Evolutionary conservation across 2,113 vertebrate genomes (phyloP).

Genomic region (Zosterops pallidus): DNA sequence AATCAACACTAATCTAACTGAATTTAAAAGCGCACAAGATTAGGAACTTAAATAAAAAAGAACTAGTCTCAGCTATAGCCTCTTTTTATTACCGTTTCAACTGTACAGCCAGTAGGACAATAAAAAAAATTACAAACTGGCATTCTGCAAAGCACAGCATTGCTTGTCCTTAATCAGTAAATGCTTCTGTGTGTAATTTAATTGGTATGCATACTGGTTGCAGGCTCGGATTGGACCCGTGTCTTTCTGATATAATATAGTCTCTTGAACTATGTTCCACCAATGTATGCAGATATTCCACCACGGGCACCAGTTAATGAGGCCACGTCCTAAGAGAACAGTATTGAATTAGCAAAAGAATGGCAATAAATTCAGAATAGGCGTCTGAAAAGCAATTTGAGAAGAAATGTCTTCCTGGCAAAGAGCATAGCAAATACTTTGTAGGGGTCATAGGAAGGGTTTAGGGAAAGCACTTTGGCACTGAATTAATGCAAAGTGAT

Average conservation of each 20-base stretch:
- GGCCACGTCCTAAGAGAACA: neutral
- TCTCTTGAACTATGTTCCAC: neutral
- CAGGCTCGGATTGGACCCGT: neutral
- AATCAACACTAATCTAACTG: neutral
- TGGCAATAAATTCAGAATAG: conserved; percentile 24
- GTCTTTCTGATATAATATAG: neutral
- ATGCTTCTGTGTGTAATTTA: neutral
- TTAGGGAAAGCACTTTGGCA: neutral
- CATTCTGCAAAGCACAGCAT: neutral
- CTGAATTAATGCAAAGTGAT: neutral
- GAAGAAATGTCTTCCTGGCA: conserved; percentile 11
- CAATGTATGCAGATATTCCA: neutral
- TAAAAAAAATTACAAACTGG: neutral
- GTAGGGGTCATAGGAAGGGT: neutral
- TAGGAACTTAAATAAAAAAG: neutral
- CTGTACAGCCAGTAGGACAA: neutral
- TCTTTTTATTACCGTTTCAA: neutral
- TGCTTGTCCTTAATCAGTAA: neutral
- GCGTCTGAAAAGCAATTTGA: neutral
- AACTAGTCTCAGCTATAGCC: neutral
- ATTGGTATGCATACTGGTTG: neutral
- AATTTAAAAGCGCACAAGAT: neutral
- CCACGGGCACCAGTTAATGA: neutral
- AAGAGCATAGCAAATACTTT: conserved; percentile 6
- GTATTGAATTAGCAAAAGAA: conserved; percentile 21